A percentile compares a stretch with the other conserved stretches of the same genome.
Evolutionary conservation across 2,113 vertebrate species (phyloP).

Genomic region (Astur gentilis): DNA sequence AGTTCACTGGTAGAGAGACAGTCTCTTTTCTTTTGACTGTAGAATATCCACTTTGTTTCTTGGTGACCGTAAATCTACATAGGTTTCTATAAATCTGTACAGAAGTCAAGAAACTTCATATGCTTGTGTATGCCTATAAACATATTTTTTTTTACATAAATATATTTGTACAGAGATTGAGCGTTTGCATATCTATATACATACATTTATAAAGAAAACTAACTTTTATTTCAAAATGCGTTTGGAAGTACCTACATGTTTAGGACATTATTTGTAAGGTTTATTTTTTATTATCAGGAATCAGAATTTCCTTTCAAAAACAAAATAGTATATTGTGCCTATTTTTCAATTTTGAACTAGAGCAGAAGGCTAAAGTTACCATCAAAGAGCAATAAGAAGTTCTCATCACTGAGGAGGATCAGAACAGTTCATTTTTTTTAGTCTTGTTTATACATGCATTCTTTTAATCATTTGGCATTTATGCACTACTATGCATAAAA

Average conservation of each 20-base stretch:
- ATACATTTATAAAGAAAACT: background rate
- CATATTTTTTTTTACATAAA: background rate
- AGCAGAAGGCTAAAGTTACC: background rate
- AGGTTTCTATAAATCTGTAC: background rate
- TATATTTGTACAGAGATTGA: background rate
- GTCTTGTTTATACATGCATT: background rate
- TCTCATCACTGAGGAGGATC: background rate
- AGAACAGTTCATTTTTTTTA: background rate
- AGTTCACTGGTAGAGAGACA: background rate
- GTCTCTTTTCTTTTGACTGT: background rate
- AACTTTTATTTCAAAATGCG: background rate
- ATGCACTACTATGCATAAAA: background rate
- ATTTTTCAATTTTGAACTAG: background rate
- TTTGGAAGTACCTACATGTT: background rate
- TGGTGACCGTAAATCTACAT: background rate
- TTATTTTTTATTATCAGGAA: background rate
- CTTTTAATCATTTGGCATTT: background rate
- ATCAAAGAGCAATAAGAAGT: background rate
- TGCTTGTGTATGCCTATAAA: background rate
- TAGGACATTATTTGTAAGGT: background rate
- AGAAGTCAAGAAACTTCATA: background rate
- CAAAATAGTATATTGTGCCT: background rate
- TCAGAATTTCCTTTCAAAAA: background rate
- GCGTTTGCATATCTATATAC: background rate
- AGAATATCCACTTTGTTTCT: background rate